phyloP scores from a whole-genome alignment of 2,113 vertebrate genomes.

The Elaphurus davidianus region DNA sequence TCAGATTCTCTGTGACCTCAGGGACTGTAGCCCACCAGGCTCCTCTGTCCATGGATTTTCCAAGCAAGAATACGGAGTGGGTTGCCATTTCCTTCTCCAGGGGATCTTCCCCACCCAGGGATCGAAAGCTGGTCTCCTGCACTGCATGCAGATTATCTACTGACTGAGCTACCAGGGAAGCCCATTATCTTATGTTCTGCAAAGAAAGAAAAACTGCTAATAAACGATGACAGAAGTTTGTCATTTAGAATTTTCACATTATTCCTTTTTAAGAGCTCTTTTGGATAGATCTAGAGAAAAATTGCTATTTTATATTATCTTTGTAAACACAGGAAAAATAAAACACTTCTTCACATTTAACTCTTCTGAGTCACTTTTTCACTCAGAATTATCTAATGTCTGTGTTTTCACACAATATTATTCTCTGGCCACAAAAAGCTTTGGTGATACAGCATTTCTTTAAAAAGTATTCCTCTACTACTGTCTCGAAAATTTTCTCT shows the following conservation, averaged over 20 bases:
- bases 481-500: neutral
- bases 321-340: neutral
- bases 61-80: neutral
- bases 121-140: neutral
- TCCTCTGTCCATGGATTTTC: neutral
- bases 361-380: slow-evolving; percentile 20
- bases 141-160: accelerated
- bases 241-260: neutral
- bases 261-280: neutral
- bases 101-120: neutral
- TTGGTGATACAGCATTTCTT: neutral
- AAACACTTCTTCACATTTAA: neutral
- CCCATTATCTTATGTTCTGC: neutral
- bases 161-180: neutral
- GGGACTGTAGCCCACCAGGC: neutral
- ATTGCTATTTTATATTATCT: neutral
- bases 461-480: neutral
- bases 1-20: neutral
- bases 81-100: neutral
- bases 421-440: neutral
- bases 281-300: neutral
- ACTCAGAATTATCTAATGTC: neutral
- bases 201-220: neutral
- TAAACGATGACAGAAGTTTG: neutral
- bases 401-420: neutral